A percentile compares a stretch with the other conserved stretches of the same genome.
Conservation (phyloP, 2,113 vertebrate species). For the Charina bottae region DNA sequence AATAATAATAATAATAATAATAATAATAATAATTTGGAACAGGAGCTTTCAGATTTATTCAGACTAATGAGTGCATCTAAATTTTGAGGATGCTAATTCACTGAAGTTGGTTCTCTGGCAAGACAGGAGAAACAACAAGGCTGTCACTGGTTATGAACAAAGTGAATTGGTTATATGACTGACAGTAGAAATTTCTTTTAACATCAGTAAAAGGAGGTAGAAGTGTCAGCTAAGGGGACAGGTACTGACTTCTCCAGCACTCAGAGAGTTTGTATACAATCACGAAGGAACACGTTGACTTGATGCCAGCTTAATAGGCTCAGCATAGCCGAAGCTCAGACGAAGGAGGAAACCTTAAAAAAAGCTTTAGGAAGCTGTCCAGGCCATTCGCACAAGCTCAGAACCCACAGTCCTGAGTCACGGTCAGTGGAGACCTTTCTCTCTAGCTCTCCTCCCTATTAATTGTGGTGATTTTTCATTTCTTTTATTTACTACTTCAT, state of each 20-base stretch:
- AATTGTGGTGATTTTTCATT: slow-evolving; percentile 54
- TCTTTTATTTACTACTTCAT: slow-evolving; percentile 25
- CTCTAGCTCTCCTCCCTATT: slow-evolving; percentile 1
- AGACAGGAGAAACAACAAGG: slow-evolving; percentile 80
- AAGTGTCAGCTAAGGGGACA: slow-evolving; percentile 91
- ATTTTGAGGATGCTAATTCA: slow-evolving; percentile 88
- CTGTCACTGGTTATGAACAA: slow-evolving; percentile 96
- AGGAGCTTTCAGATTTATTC: slow-evolving; percentile 93
- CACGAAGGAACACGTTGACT: slow-evolving; percentile 75
- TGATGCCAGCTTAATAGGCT: slow-evolving; percentile 76
- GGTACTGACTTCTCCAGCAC: slow-evolving; percentile 82
- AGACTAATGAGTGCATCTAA: slow-evolving; percentile 95
- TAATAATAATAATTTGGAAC: slow-evolving; percentile 54
- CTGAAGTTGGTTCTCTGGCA: slow-evolving; percentile 68
- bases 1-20: slow-evolving; percentile 7
- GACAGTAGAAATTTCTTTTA: slow-evolving; percentile 99
- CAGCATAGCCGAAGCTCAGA: slow-evolving; percentile 59
- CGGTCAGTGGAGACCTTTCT: slow-evolving; percentile 30
- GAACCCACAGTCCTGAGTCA: slow-evolving; percentile 46
- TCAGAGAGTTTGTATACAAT: slow-evolving; percentile 80
- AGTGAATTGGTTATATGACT: slow-evolving; percentile 96
- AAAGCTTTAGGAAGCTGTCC: slow-evolving; percentile 50
- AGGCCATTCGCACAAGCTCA: slow-evolving; percentile 34
- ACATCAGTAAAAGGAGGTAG: slow-evolving; percentile 91
- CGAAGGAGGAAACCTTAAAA: slow-evolving; percentile 21